phyloP scores from a whole-genome alignment of 2,113 vertebrate genomes.

The Perca fluviatilis region DNA sequence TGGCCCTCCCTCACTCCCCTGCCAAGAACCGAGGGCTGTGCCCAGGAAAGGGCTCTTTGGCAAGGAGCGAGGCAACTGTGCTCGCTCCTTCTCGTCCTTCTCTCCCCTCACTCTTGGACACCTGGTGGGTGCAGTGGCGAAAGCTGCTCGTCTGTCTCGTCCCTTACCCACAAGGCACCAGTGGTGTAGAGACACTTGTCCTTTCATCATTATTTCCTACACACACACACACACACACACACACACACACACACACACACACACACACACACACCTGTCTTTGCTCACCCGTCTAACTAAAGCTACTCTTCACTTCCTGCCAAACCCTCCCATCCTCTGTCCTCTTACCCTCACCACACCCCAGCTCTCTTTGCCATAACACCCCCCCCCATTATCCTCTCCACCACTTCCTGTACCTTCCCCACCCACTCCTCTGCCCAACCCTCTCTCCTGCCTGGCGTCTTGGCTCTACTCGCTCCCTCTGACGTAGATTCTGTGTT shows the following conservation, averaged over 20 bases:
- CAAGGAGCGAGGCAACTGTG: conserved; percentile 62
- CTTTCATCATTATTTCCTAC: conserved; percentile 34
- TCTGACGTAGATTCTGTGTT: conserved; percentile 76
- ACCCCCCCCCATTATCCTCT: conserved; percentile 51
- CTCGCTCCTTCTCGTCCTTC: conserved; percentile 53
- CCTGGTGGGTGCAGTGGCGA: conserved; percentile 50
- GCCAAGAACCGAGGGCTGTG: conserved; percentile 76
- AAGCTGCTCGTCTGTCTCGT: conserved; percentile 22
- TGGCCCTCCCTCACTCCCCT: conserved; percentile 71
- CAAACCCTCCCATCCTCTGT: conserved; percentile 66
- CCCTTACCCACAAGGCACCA: conserved; percentile 11
- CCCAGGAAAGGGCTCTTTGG: conserved; percentile 75
- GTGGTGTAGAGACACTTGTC: conserved; percentile 5
- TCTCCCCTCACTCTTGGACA: conserved; percentile 52
- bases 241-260: background rate
- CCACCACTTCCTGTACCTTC: conserved; percentile 42
- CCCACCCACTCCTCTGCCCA: conserved; percentile 38
- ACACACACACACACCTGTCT: conserved; percentile 32
- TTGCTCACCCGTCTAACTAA: conserved; percentile 34
- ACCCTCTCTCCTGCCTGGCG: conserved; percentile 52
- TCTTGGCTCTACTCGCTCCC: conserved; percentile 65
- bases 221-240: background rate
- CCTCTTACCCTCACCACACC: conserved; percentile 62
- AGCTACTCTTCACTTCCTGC: conserved; percentile 49
- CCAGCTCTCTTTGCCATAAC: conserved; percentile 60